Evolutionary conservation across 2,888 invertebrate species (phyloP).

Genomic region (Metalampra italica): DNA sequence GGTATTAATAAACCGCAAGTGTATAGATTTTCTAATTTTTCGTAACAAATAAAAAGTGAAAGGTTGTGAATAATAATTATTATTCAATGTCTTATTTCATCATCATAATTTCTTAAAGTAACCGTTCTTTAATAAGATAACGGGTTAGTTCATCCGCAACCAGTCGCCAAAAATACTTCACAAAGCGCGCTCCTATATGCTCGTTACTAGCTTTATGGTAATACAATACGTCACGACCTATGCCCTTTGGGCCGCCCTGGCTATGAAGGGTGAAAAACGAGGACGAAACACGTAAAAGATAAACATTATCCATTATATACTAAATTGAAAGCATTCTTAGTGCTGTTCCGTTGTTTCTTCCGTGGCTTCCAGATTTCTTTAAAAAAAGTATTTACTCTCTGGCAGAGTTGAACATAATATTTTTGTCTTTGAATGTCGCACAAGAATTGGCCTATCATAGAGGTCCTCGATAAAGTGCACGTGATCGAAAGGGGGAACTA

Average conservation of each 20-base stretch:
- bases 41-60: too few relatives aligned
- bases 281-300: not conserved
- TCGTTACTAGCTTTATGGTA: not conserved
- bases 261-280: constrained; percentile 17
- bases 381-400: not conserved
- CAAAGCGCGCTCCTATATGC: not conserved
- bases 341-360: not conserved
- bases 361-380: not conserved
- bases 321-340: constrained; percentile 2
- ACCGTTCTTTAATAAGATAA: too few relatives aligned
- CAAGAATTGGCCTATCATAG: too few relatives aligned
- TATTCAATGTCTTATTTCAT: too few relatives aligned
- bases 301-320: constrained; percentile 4
- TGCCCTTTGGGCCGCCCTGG: constrained; percentile 26
- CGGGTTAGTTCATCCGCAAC: not conserved
- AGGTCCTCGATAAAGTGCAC: too few relatives aligned
- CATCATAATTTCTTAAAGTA: too few relatives aligned
- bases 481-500: too few relatives aligned
- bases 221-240: constrained; percentile 21
- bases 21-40: too few relatives aligned
- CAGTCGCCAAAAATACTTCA: not conserved
- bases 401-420: not conserved
- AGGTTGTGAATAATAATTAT: too few relatives aligned
- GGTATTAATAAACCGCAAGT: too few relatives aligned
- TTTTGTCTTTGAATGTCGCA: too few relatives aligned